These are phyloP conservation scores for Eristalinus sepulchralis DNA, from an alignment of 2,888 invertebrate species.

Conservation along the genomic window DNA sequence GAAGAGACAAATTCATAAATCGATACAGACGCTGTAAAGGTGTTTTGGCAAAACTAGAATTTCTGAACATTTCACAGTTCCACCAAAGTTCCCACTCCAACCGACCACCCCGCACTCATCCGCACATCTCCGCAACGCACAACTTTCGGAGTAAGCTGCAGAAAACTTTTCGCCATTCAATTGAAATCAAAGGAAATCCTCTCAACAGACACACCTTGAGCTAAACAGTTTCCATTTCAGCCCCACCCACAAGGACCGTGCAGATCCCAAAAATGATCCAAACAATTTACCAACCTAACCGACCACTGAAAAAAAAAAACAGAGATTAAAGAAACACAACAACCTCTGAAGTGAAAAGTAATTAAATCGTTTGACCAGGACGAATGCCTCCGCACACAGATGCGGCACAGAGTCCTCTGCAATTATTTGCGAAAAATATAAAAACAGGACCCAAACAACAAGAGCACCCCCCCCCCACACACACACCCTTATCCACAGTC, in stretches of 20 bases:
- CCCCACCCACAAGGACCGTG: background rate
- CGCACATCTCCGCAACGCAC: background rate
- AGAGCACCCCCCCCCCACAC: too few species aligned
- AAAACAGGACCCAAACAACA: background rate
- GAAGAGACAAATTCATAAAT: too few species aligned
- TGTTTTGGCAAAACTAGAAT: too few species aligned
- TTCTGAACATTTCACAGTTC: background rate
- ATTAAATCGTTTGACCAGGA: background rate
- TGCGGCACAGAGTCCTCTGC: background rate
- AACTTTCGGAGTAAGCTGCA: background rate
- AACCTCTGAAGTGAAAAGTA: background rate
- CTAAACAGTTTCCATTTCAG: background rate
- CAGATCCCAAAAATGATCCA: background rate
- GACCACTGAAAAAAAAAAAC: background rate
- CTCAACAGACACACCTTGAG: background rate
- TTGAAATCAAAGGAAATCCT: background rate
- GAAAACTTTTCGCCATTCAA: background rate
- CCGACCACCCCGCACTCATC: background rate
- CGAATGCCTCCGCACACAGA: background rate
- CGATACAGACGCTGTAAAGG: too few species aligned
- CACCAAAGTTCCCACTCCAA: background rate
- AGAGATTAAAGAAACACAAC: background rate
- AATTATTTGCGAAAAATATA: background rate
- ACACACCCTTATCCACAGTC: background rate
- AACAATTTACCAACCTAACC: background rate